These are phyloP conservation scores for Spialia ferax DNA, from an alignment of 2,888 invertebrate species.

Conservation along the genomic window DNA sequence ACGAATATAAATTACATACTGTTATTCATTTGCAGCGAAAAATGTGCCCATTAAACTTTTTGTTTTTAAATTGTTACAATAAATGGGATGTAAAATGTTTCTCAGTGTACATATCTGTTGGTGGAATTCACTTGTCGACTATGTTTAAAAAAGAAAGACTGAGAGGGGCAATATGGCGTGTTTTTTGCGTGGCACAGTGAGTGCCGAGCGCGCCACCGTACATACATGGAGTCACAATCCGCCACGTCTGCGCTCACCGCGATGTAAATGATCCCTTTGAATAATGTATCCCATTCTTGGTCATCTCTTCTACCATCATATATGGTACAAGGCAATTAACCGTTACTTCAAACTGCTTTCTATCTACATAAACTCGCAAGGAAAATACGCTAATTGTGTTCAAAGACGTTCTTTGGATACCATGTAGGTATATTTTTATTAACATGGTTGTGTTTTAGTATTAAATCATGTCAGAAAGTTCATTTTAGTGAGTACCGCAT, in stretches of 20 bases:
- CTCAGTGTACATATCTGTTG: constrained; percentile 47
- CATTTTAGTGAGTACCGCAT: no score
- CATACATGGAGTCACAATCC: constrained; percentile 78
- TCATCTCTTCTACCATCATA: constrained; percentile 73
- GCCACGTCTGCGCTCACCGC: constrained; percentile 73
- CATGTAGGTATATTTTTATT: not conserved
- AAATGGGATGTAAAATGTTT: constrained; percentile 53
- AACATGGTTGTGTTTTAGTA: not conserved
- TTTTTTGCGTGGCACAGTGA: constrained; percentile 69
- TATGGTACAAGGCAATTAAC: constrained; percentile 78
- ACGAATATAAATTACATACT: constrained; percentile 29
- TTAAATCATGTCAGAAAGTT: not conserved
- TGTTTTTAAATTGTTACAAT: constrained; percentile 38
- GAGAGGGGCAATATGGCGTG: constrained; percentile 72
- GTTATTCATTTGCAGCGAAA: constrained; percentile 37
- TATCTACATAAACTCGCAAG: constrained; percentile 62
- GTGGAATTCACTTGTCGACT: constrained; percentile 51
- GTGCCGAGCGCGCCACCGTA: constrained; percentile 72
- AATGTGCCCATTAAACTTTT: constrained; percentile 36
- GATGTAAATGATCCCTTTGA: constrained; percentile 85
- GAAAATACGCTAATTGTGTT: constrained; percentile 55
- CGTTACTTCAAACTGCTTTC: constrained; percentile 77
- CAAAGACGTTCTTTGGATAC: constrained; percentile 44
- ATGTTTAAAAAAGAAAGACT: constrained; percentile 71
- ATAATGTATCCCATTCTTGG: constrained; percentile 83